A percentile compares a stretch with the other conserved stretches of the same genome.
phyloP scores from a whole-genome alignment of 2,888 invertebrate species.

The Esperia sulphurella region DNA sequence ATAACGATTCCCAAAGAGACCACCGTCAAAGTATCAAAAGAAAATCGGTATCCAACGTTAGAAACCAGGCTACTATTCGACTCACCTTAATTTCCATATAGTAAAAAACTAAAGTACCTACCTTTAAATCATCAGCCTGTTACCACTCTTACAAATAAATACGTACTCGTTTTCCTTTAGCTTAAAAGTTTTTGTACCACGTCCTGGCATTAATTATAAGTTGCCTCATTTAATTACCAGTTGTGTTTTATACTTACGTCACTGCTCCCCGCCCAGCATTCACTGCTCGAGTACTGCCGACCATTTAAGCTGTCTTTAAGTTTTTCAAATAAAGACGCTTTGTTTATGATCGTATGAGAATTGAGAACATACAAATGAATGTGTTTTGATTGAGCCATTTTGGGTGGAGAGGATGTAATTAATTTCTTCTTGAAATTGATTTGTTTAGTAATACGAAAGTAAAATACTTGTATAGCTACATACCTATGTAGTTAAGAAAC shows the following conservation, averaged over 20 bases:
- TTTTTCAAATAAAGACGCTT: conserved; percentile 52
- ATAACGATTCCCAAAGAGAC: too few relatives aligned
- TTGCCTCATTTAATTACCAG: conserved; percentile 61
- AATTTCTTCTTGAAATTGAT: conserved; percentile 29
- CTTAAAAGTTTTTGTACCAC: conserved; percentile 1
- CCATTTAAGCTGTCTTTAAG: conserved; percentile 31
- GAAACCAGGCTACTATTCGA: too few relatives aligned
- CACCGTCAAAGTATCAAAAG: too few relatives aligned
- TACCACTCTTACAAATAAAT: not conserved
- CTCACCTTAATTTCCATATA: too few relatives aligned
- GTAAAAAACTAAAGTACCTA: too few relatives aligned
- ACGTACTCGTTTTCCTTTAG: not conserved
- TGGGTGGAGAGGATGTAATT: conserved; percentile 60
- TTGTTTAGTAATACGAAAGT: not conserved
- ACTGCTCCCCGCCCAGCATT: conserved; percentile 58
- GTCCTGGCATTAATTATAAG: conserved; percentile 52
- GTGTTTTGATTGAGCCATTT: conserved; percentile 55
- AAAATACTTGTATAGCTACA: too few relatives aligned
- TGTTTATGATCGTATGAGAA: conserved; percentile 67
- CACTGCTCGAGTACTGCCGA: conserved; percentile 37
- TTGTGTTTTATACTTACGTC: conserved; percentile 60
- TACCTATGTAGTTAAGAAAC: too few relatives aligned
- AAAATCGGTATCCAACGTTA: too few relatives aligned
- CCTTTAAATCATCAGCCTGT: too few relatives aligned
- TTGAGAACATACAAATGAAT: conserved; percentile 56